Evolutionary conservation across 2,797 vertebrate species (phyloP), one percentile per base, ranked within the genome.

Genomic region (Crocodylus rhombifer): DNA sequence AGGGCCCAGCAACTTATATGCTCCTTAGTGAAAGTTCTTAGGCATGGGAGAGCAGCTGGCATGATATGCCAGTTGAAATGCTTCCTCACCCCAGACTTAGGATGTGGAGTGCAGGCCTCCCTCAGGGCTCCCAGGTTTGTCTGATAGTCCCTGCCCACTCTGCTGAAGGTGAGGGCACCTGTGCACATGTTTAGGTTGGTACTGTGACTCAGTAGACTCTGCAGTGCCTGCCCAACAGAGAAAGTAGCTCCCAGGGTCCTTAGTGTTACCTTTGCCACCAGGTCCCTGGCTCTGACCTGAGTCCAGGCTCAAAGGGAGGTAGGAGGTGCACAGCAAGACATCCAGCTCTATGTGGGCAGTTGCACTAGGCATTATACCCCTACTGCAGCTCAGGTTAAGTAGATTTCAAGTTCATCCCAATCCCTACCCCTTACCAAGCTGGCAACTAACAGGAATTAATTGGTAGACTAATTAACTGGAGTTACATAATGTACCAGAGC

Each of bases 381-480:
- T 56, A 20, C 42, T 2, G 17, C 20, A 84, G 51, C 30, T 21
- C 77, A 55, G 55, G 13, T 21, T 3, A 0, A 42, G 1, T 1
- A 55, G 71, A 20, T 7, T 15, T 14, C 56, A 62, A 21, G 2
- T 1, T 0, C 0, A 2, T 28, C 71, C 42, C 26, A 33, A 51
- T 1, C 6, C 0, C 2, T 6, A 73, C 69, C 74, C 0, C 0
- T 55, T 33, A 3, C 77, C 21, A 7, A 10, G 42, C 10, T 6
- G 30, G 56, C 57, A 75, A 23, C 4, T 6, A 7, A 58, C 0
- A 0, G 16, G 33, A 2, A 33, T 1, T 10, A 33, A 86, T 18
- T 15, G 2, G 58, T 1, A 0, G 36, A 67, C 57, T 26, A 1
- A 33, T 25, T 42, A 77, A 56, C 14, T 51, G 55, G 3, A 12